These are phyloP conservation scores for Drosophila micromelanica DNA, from an alignment of 1,140 invertebrate species.

Conservation along the genomic window DNA sequence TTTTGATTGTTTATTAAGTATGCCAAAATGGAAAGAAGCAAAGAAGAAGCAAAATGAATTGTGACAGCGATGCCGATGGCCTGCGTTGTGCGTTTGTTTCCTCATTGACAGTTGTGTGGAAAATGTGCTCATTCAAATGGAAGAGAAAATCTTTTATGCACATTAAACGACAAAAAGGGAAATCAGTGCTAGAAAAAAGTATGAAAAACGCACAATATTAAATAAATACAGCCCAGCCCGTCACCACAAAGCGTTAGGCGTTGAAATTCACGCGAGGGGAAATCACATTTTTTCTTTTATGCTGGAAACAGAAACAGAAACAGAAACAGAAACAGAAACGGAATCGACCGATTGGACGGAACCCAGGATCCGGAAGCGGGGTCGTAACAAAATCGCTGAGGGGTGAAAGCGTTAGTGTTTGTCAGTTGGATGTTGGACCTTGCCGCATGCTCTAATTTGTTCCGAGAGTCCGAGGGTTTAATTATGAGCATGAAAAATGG, in stretches of 20 bases:
- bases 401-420: slow-evolving; percentile 28
- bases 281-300: slow-evolving; percentile 25
- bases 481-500: not conserved
- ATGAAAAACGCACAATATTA: slow-evolving; percentile 79
- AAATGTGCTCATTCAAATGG: slow-evolving; percentile 78
- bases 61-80: slow-evolving; percentile 59
- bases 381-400: slow-evolving; percentile 8
- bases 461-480: not conserved
- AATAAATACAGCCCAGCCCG: slow-evolving; percentile 68
- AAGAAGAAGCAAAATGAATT: slow-evolving; percentile 60
- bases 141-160: slow-evolving; percentile 82
- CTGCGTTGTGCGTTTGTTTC: slow-evolving; percentile 41
- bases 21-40: slow-evolving; percentile 41
- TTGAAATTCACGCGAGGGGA: slow-evolving; percentile 75
- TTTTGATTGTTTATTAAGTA: slow-evolving; percentile 72
- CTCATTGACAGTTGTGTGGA: slow-evolving; percentile 79
- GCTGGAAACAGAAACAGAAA: slow-evolving; percentile 13
- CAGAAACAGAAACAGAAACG: slow-evolving; percentile 17
- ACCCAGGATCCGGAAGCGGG: not conserved
- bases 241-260: slow-evolving; percentile 79
- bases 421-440: slow-evolving; percentile 6
- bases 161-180: slow-evolving; percentile 82
- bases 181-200: slow-evolving; percentile 76
- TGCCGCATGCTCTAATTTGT: slow-evolving; percentile 4
- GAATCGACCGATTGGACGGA: slow-evolving; percentile 27